Percentiles rank a stretch among this genome's conserved stretches.
Conservation (phyloP, 1,140 invertebrate species). For the Trachelipus rathkii region DNA sequence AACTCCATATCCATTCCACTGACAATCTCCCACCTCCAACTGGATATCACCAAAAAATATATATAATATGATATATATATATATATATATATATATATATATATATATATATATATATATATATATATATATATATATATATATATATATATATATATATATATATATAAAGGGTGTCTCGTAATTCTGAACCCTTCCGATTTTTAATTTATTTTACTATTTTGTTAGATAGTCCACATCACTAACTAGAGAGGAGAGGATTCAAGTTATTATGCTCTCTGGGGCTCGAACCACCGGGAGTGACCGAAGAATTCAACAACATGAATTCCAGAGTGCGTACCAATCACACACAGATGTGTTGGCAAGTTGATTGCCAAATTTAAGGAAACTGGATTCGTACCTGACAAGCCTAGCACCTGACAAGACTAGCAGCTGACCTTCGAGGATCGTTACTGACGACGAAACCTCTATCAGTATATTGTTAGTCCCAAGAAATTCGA, state of each 20-base stretch:
- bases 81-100: slow-evolving; percentile 13
- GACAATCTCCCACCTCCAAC: no score
- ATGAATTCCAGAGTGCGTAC: neutral
- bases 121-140: slow-evolving; percentile 11
- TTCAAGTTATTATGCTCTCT: neutral
- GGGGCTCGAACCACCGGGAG: neutral
- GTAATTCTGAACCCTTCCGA: no score
- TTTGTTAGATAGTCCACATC: no score
- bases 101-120: slow-evolving; percentile 13
- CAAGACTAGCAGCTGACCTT: neutral
- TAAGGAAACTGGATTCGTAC: no score
- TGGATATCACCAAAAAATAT: no score
- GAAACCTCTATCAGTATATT: neutral
- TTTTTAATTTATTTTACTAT: no score
- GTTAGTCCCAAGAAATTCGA: neutral
- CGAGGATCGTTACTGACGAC: neutral
- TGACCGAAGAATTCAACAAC: neutral
- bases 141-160: slow-evolving; percentile 11
- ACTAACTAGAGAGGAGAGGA: no score
- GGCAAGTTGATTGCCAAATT: neutral
- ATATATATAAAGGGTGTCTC: neutral
- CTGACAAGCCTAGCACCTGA: neutral
- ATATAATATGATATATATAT: neutral
- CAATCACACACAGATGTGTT: neutral
- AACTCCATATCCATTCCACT: no score